phyloP scores from a whole-genome alignment of 2,888 invertebrate genomes.

The Coremacera marginata region DNA sequence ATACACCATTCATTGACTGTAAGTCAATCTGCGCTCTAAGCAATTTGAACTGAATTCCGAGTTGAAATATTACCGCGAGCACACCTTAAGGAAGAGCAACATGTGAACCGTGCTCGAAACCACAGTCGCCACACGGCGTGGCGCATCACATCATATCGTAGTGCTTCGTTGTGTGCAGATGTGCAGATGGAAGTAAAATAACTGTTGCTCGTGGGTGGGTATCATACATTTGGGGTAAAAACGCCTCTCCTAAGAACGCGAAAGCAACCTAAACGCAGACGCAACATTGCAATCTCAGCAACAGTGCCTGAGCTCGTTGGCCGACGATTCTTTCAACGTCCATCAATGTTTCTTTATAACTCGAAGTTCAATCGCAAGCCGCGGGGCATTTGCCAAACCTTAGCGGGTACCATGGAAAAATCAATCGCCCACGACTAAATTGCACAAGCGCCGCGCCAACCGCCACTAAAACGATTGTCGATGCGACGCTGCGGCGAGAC shows the following conservation, averaged over 20 bases:
- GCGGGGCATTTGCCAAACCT: constrained; percentile 68
- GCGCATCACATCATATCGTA: constrained; percentile 37
- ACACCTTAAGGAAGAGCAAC: constrained; percentile 61
- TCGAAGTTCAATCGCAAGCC: constrained; percentile 68
- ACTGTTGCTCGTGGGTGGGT: constrained; percentile 66
- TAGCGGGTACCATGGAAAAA: constrained; percentile 55
- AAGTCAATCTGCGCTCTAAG: constrained; percentile 23
- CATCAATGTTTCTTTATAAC: constrained; percentile 67
- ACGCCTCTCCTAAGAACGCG: constrained; percentile 60
- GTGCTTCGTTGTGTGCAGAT: constrained; percentile 32
- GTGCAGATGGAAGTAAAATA: constrained; percentile 33
- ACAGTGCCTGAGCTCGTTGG: constrained; percentile 51
- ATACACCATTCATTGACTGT: background rate
- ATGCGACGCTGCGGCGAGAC: background rate
- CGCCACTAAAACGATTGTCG: constrained; percentile 34
- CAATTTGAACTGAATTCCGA: constrained; percentile 52
- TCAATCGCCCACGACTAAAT: constrained; percentile 65
- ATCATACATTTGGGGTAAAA: constrained; percentile 67
- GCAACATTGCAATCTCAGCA: constrained; percentile 44
- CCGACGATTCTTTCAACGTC: constrained; percentile 61
- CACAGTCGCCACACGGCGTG: constrained; percentile 40
- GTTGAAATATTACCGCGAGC: constrained; percentile 68
- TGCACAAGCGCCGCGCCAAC: constrained; percentile 49
- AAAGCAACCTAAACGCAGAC: constrained; percentile 18
- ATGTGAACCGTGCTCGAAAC: constrained; percentile 45